These are phyloP conservation scores for Pedicia rivosa DNA, from an alignment of 2,888 invertebrate species.

Conservation along the genomic window DNA sequence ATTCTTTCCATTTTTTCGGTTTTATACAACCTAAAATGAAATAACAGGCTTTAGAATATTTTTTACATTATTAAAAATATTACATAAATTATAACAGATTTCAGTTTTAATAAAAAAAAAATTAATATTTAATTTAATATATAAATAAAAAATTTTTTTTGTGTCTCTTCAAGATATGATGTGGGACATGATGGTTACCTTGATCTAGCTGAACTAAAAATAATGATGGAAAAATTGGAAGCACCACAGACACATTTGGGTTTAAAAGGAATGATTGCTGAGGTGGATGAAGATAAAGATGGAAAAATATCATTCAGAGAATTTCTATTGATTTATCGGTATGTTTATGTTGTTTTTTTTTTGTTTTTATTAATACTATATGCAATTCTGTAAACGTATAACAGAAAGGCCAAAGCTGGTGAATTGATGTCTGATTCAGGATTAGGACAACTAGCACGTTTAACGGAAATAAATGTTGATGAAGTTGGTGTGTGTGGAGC, in stretches of 20 bases:
- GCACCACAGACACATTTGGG: slow-evolving; percentile 93
- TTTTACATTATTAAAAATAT: too few relatives aligned
- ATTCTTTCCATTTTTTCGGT: too few relatives aligned
- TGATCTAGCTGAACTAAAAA: slow-evolving; percentile 77
- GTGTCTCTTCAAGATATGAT: slow-evolving; percentile 58
- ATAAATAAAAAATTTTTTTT: background rate
- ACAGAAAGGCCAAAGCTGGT: slow-evolving; percentile 78
- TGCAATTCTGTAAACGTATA: slow-evolving; percentile 26
- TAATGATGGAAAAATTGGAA: slow-evolving; percentile 93
- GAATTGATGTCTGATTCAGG: slow-evolving; percentile 79
- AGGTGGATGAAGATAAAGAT: slow-evolving; percentile 76
- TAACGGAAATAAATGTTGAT: slow-evolving; percentile 85
- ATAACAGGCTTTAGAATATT: too few relatives aligned
- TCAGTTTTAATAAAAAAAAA: too few relatives aligned
- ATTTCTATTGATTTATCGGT: slow-evolving; percentile 58
- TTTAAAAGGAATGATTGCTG: slow-evolving; percentile 86
- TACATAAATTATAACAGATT: too few relatives aligned
- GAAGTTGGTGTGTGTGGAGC: slow-evolving; percentile 91
- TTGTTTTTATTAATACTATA: background rate
- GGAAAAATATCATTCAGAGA: slow-evolving; percentile 84
- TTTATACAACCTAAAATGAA: too few relatives aligned
- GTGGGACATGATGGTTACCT: slow-evolving; percentile 77
- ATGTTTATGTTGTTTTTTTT: slow-evolving; percentile 7
- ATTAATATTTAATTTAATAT: too few relatives aligned
- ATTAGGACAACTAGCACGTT: slow-evolving; percentile 64